Evolutionary conservation across 1,140 invertebrate species (phyloP), one percentile per base, ranked within the genome.

Genomic region (Drosophila nasuta): DNA sequence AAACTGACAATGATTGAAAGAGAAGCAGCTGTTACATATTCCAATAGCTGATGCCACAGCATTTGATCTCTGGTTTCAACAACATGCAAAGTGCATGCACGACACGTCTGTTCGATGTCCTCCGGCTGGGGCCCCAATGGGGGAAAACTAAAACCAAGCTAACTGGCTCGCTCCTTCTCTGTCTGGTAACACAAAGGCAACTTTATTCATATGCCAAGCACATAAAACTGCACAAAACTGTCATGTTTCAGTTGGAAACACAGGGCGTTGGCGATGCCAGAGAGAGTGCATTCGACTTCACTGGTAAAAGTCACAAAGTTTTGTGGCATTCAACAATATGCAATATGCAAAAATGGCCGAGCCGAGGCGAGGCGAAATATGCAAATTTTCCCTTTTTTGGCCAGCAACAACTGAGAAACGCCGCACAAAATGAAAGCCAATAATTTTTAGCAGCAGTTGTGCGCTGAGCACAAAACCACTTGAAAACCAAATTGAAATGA

Each of bases 41-140:
- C 48, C 51, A 43, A 48, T 60, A 28, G n/a, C 41, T 43, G 41
- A 46, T 15, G 59, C 51, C 35, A 67, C 71, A 28, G 17, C 68
- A 76, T 80, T 85, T 77, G 77, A 82, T 85, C 81, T 73, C 69
- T 49, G 62, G 41, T 66, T 77, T 51, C 64, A 56, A 65, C 59
- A 69, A 69, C 77, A 85, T 85, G 81, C 77, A 86, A 78, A 85
- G 70, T 75, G 78, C 79, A 85, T 77, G 75, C 81, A 83, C 65
- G 41, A 83, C 81, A 83, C 81, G 81, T 83, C 77, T 45, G 59
- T 17, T 46, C 43, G 41, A 46, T 71, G 59, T 70, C 67, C 59
- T 75, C 30, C 20, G 15, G 52, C 57, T 28, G 56, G 4, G n/a
- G 20, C 20, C 17, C 41, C 33, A 8, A 41, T 25, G 38, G 5